Evolutionary conservation across 2,797 vertebrate species (phyloP), one percentile per base, ranked within the genome.

Genomic region (Bovichtus diacanthus): DNA sequence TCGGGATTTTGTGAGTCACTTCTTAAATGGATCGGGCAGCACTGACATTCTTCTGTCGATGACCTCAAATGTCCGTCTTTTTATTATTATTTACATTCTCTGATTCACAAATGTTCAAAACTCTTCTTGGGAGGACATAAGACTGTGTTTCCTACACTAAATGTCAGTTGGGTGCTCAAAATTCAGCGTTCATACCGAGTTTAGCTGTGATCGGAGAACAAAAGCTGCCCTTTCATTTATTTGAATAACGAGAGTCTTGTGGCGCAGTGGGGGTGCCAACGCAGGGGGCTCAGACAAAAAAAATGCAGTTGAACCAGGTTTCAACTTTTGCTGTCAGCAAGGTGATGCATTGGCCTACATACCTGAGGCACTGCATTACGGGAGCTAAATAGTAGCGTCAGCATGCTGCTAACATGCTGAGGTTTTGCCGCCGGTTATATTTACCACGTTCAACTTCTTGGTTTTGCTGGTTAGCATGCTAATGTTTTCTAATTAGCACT

Each of bases 1-100:
- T 66, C 11, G 43, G 66, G 72, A 81, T 61, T 64, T 23, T 74
- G 60, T 77, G 83, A 82, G 75, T 90, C 87, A 89, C 56, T 60
- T 73, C 41, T 61, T 63, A 41, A 31, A 78, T 50, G 71, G n/a
- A 64, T 64, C 3, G 56, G 5, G 13, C 54, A 38, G 46, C 15
- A 18, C 9, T 61, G 44, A 34, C 16, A 25, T 54, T 29, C 9
- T 61, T 43, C 59, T 67, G 76, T 3, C 11, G 39, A 54, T n/a
- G n/a, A 16, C 21, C 2, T 53, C 50, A 18, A n/a, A 7, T 6
- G 2, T 25, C 38, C 18, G 31, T 34, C 8, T 34, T 9, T 34
- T 34, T 34, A 36, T 36, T 9, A 9, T 38, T 16, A 53, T 46
- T 31, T 3, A 27, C 62, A 61, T 18, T 38, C 39, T 3, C 36